Conservation (phyloP, 2,797 vertebrate species). For the Holocentrus rufus region DNA sequence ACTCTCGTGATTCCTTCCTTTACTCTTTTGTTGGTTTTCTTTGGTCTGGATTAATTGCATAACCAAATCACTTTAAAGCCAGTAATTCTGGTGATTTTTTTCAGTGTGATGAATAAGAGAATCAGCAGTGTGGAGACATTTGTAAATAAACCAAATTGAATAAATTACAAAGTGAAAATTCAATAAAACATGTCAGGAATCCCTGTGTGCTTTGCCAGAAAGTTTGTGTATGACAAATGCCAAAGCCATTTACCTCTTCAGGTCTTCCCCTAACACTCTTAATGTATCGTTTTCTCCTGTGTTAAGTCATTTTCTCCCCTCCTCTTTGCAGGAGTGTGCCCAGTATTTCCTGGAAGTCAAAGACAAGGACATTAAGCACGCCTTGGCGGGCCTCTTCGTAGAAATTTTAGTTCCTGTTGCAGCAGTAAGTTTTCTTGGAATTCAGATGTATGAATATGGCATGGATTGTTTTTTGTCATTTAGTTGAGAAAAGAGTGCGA, state of each 20-base stretch:
- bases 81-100: too few relatives aligned
- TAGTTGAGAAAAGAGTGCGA: neutral
- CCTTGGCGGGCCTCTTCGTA: conserved; percentile 96
- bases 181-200: neutral
- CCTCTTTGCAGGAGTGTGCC: conserved; percentile 89
- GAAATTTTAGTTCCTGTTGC: conserved; percentile 98
- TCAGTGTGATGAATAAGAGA: too few relatives aligned
- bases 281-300: neutral
- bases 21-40: neutral
- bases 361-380: conserved; percentile 98
- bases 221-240: conserved; percentile 14
- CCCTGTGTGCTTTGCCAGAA: neutral
- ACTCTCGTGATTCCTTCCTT: neutral
- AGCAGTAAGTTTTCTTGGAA: conserved; percentile 85
- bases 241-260: neutral
- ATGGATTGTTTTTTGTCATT: conserved; percentile 9
- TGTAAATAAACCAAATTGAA: too few relatives aligned
- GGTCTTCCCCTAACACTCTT: neutral
- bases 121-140: too few relatives aligned
- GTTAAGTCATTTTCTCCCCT: conserved; percentile 10
- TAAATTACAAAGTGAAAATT: too few relatives aligned
- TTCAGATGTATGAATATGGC: neutral
- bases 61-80: too few relatives aligned
- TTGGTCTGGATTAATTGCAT: neutral
- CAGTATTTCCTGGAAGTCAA: conserved; percentile 99